Base-by-base conservation (phyloP, 2,888 invertebrate genomes). In the Drosophila testacea region DNA sequence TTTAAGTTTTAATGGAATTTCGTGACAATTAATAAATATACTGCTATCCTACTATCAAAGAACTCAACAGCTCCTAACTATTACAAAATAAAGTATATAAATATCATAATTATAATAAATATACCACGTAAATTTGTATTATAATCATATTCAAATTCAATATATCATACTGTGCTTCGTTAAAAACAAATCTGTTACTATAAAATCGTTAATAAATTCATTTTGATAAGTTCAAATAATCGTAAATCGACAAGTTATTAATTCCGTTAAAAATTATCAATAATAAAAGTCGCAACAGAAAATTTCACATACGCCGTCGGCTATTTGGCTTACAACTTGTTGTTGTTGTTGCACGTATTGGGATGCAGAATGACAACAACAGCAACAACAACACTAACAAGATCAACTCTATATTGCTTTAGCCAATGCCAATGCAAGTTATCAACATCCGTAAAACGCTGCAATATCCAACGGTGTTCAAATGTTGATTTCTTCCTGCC, bases 401-500 rank as follows among this genome's bases (percentile, higher is more conserved):
- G 79, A 83, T 74, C 83, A 63, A 71, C 63, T 69, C 54, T 42
- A 77, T 74, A 70, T 72, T 80, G 72, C 56, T 77, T 63, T 61
- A 79, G 79, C 81, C 79, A 75, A 71, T 74, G 83, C 81, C 81
- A 81, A 74, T 63, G 78, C 83, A 83, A 70, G 88, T 76, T 85
- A 85, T 88, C 88, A 77, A 81, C 84, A 88, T 85, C 84, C 88
- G 88, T 85, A 75, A 81, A 74, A 72, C 81, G 80, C 75, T 70
- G 78, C 70, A 77, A 81, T 72, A 73, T 85, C 69, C 85, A 73
- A 88, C 85, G 84, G 82, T 88, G 88, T 73, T 84, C 90, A 88
- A 89, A 89, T 90, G 89, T 88, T 90, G 88, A 88, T 89, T 85
- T 88, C 88, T 88, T 88, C 88, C 90, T 89, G 88, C 86, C 84